These are phyloP conservation scores for Epinephelus cyanopodus DNA, from an alignment of 2,113 vertebrate species.

Conservation along the genomic window DNA sequence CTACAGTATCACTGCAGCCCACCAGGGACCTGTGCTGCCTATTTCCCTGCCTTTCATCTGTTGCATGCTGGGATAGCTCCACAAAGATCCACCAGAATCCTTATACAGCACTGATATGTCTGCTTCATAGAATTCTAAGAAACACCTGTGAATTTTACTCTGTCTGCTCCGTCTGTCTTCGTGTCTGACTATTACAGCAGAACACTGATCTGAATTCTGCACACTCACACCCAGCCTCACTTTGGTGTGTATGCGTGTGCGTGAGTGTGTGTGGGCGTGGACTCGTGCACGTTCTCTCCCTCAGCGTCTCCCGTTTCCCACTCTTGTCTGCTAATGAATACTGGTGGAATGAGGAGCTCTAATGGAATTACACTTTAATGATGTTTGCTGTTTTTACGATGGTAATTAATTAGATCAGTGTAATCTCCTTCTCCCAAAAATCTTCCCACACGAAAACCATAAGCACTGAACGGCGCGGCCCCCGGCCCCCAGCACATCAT, in stretches of 20 bases:
- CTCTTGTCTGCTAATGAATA: conserved; percentile 70
- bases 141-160: neutral
- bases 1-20: neutral
- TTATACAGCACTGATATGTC: neutral
- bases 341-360: conserved; percentile 59
- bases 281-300: neutral
- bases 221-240: conserved; percentile 14
- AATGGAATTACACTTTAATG: conserved; percentile 78
- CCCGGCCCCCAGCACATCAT: conserved; percentile 26
- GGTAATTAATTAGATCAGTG: conserved; percentile 70
- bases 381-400: conserved; percentile 75
- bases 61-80: conserved; percentile 15
- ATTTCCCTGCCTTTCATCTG: neutral
- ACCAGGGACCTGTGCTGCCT: neutral
- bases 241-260: neutral
- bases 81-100: neutral
- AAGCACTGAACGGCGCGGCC: conserved; percentile 9
- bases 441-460: conserved; percentile 52
- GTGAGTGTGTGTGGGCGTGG: neutral
- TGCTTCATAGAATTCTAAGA: neutral
- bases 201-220: conserved; percentile 38
- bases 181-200: neutral
- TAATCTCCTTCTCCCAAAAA: conserved; percentile 62
- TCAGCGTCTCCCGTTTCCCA: conserved; percentile 29
- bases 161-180: neutral